These are phyloP conservation scores for Ochropleura leucogaster DNA, from an alignment of 2,888 invertebrate genomes.

Conservation along the genomic window DNA sequence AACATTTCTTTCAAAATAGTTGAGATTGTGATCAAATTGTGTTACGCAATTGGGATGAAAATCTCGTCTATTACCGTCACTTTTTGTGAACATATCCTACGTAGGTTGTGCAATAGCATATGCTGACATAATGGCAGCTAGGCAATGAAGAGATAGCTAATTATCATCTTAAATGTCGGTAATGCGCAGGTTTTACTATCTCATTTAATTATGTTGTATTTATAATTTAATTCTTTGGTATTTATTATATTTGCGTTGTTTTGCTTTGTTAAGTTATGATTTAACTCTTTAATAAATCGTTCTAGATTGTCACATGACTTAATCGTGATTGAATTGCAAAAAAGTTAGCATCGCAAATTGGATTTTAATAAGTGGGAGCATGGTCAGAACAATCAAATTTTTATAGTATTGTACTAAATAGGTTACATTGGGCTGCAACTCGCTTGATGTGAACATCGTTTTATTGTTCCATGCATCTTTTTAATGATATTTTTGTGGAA, in stretches of 20 bases:
- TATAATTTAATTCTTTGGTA: neutral
- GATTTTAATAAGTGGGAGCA: neutral
- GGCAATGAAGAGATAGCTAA: neutral
- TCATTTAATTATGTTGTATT: neutral
- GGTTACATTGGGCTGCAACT: too few relatives aligned
- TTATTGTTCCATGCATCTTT: neutral
- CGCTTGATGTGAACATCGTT: too few relatives aligned
- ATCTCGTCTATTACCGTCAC: neutral
- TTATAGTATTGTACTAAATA: neutral
- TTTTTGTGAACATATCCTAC: neutral
- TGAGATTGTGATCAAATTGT: neutral
- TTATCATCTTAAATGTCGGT: neutral
- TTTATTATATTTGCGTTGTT: neutral
- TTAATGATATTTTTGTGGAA: neutral
- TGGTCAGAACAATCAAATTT: neutral
- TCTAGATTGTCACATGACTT: constrained; percentile 5
- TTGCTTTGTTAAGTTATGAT: neutral
- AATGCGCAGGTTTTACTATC: neutral
- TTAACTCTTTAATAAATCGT: neutral
- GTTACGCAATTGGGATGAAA: too few relatives aligned
- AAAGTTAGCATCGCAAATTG: neutral
- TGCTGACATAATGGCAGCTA: constrained; percentile 10
- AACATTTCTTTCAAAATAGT: neutral
- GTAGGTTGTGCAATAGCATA: neutral
- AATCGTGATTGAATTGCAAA: neutral